Percentiles rank a stretch among this genome's conserved stretches.
These are phyloP conservation scores for Notothenia coriiceps DNA, from an alignment of 2,113 vertebrate species.

Conservation along the genomic window DNA sequence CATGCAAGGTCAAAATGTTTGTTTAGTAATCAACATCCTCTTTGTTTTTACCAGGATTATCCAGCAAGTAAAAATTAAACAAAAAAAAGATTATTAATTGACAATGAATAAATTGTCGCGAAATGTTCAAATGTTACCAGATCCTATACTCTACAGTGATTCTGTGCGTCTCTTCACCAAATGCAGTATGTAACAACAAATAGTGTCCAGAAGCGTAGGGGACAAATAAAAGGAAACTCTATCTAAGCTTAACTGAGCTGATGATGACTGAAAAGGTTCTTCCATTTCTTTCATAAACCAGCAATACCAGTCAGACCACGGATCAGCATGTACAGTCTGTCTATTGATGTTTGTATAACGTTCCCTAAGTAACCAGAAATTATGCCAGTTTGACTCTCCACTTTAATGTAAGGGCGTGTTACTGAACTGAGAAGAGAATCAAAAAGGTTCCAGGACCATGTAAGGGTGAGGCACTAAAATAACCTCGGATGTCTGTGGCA, in stretches of 20 bases:
- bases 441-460: conserved; percentile 46
- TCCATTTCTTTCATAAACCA: neutral
- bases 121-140: neutral
- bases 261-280: neutral
- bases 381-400: conserved; percentile 4
- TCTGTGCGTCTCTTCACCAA: neutral
- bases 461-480: conserved; percentile 17
- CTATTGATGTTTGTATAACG: conserved; percentile 34
- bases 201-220: neutral
- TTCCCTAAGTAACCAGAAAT: conserved; percentile 49
- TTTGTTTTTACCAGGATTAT: neutral
- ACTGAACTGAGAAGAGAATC: conserved; percentile 38
- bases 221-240: neutral
- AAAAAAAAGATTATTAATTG: neutral
- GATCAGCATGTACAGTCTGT: neutral
- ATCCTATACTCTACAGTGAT: neutral
- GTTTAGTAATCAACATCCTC: neutral
- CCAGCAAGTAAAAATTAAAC: neutral
- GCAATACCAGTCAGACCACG: neutral
- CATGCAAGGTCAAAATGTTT: neutral
- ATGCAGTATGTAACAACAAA: neutral
- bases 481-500: conserved; percentile 22
- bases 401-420: conserved; percentile 24
- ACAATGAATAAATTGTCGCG: neutral
- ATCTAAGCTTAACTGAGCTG: neutral